Evolutionary conservation across 1,140 invertebrate species (phyloP), one percentile per base, ranked within the genome.

Genomic region (Drosophila persimilis): DNA sequence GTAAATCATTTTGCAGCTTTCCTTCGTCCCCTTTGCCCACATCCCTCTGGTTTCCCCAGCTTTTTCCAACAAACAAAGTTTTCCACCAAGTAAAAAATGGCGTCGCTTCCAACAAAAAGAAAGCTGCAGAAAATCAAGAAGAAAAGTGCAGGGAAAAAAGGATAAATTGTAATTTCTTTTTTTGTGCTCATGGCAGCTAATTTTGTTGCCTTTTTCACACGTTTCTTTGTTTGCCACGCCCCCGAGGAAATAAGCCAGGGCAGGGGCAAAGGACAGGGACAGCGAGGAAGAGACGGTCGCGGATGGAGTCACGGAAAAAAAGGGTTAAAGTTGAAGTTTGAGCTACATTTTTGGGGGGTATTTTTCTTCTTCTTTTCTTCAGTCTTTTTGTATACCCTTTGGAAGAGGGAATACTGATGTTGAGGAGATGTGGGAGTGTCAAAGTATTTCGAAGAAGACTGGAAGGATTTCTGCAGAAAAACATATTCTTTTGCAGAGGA

Each of bases 171-270:
- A 11, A 61, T 67, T 70, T 73, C 15, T 53, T 66, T 77, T 88
- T 86, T 35, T 39, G 44, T 65, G 77, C 73, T 65, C 53, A 59
- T 61, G 66, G 48, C 74, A 64, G 71, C 80, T 88, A 83, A 86
- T 79, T 89, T 86, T 86, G 45, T 85, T 86, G 81, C 81, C 81
- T 86, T 85, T 85, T 83, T 86, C 81, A 89, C 83, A 88, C 83
- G 70, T 83, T 86, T 64, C 65, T 62, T 61, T 88, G 78, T 88
- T 88, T 88, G 71, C 73, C 35, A 39, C 35, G 35, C 46, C 43
- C 55, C 17, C 43, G 8, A 31, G 15, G 26, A 4, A n/a, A 35
- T 5, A 29, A 26, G 31, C 31, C 9, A 8, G 8, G 8, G 31
- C 20, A 55, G 35, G 20, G 41, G 15, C 15, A 15, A 15, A 8